Conservation (phyloP, 1,140 invertebrate genomes). For the Halesus radiatus region DNA sequence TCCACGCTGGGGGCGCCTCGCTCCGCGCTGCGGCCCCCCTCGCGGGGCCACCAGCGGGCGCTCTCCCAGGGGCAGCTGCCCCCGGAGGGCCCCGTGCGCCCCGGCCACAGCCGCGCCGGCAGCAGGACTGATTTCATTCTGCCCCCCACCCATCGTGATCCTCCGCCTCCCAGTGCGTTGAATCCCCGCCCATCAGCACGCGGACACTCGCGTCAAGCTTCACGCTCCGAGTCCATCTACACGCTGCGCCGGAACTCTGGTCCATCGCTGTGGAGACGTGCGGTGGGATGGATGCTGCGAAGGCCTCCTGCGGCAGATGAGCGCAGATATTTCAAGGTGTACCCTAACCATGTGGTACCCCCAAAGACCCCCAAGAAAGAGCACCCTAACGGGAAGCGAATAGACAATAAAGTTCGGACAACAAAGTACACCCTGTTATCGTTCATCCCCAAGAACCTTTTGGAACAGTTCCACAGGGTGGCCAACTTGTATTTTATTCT, state of each 20-base stretch:
- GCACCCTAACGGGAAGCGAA: conserved; percentile 87
- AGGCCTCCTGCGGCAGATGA: conserved; percentile 76
- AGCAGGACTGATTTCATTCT: conserved; percentile 91
- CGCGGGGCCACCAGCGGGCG: conserved; percentile 84
- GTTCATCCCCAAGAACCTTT: conserved; percentile 96
- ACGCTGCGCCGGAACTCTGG: conserved; percentile 82
- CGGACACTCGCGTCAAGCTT: conserved; percentile 76
- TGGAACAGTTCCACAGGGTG: conserved; percentile 98
- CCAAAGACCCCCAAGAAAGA: conserved; percentile 81
- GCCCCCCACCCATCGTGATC: conserved; percentile 81
- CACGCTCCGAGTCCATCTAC: conserved; percentile 88
- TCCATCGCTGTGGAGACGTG: conserved; percentile 78
- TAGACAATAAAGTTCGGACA: conserved; percentile 90
- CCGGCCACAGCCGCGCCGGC: conserved; percentile 83
- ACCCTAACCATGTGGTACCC: conserved; percentile 87
- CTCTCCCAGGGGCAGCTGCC: conserved; percentile 88
- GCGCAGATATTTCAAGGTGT: conserved; percentile 78
- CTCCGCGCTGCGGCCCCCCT: conserved; percentile 77
- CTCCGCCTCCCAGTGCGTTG: conserved; percentile 67
- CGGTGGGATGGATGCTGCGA: conserved; percentile 74
- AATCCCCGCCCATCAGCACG: conserved; percentile 70
- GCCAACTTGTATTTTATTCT: conserved; percentile 99
- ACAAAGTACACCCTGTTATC: conserved; percentile 96
- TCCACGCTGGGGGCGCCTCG: conserved; percentile 69
- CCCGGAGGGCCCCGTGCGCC: conserved; percentile 61